These are phyloP conservation scores for Gnatocerus cornutus DNA, from an alignment of 2,888 invertebrate genomes.

Conservation along the genomic window DNA sequence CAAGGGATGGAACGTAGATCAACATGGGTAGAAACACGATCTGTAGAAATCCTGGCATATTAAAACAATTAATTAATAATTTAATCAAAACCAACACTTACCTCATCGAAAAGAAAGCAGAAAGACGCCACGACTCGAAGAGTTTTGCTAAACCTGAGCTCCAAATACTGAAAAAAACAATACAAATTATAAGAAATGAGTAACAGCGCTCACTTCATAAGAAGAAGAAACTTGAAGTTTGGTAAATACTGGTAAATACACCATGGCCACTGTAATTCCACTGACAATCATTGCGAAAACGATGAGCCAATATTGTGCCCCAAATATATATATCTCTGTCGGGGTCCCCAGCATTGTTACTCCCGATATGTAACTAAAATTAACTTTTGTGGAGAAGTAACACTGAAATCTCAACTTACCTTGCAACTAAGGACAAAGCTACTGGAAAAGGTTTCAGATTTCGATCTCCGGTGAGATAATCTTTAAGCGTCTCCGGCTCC, in stretches of 20 bases:
- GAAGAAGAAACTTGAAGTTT: constrained; percentile 85
- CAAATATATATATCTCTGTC: constrained; percentile 90
- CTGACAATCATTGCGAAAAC: constrained; percentile 81
- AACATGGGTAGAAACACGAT: constrained; percentile 85
- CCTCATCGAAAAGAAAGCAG: constrained; percentile 86
- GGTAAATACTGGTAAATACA: constrained; percentile 89
- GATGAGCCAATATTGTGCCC: constrained; percentile 87
- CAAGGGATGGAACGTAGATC: constrained; percentile 85
- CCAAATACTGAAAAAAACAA: constrained; percentile 78
- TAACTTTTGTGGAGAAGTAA: background rate
- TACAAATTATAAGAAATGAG: too few species aligned
- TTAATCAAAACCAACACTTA: constrained; percentile 68
- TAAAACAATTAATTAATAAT: constrained; percentile 38
- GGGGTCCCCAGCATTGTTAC: constrained; percentile 91
- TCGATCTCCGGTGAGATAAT: constrained; percentile 85
- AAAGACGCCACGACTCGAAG: constrained; percentile 84
- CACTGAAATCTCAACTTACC: constrained; percentile 71
- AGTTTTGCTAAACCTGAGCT: constrained; percentile 81
- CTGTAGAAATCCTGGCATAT: constrained; percentile 72
- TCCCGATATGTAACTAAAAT: constrained; percentile 86
- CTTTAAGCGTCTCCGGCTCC: constrained; percentile 73
- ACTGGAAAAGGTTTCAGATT: constrained; percentile 87
- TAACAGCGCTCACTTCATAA: constrained; percentile 88
- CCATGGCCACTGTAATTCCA: constrained; percentile 78
- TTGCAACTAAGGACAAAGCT: constrained; percentile 89